These are phyloP conservation scores for Polymixis flavicincta DNA, from an alignment of 2,888 invertebrate species.

Conservation along the genomic window DNA sequence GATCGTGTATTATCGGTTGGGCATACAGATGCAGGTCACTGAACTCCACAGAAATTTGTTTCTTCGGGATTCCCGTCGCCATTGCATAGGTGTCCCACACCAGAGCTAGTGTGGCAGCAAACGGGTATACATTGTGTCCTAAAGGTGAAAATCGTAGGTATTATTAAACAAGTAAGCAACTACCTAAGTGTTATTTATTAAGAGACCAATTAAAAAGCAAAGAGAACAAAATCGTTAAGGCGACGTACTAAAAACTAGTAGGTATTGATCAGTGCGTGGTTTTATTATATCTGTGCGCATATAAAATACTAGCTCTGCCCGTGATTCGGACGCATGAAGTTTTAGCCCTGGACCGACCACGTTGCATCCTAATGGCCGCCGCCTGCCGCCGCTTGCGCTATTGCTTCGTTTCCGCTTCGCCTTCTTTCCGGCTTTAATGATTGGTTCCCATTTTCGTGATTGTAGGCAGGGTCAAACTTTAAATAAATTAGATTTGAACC, in stretches of 20 bases:
- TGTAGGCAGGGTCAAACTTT: no score
- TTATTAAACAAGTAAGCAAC: neutral
- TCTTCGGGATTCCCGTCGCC: constrained; percentile 87
- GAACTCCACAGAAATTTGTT: constrained; percentile 92
- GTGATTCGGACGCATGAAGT: no score
- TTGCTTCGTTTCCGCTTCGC: no score
- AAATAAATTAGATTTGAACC: no score
- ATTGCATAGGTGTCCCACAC: constrained; percentile 93
- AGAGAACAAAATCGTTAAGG: neutral
- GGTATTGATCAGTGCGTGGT: neutral
- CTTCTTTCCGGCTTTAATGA: no score
- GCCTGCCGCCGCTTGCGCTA: no score
- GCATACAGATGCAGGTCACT: constrained; percentile 91
- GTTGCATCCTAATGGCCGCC: no score
- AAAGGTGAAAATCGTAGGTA: constrained; percentile 9
- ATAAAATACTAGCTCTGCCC: no score
- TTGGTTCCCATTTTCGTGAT: no score
- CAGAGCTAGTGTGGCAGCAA: constrained; percentile 93
- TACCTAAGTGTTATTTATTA: neutral
- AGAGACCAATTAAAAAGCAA: no score
- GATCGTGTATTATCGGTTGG: constrained; percentile 89
- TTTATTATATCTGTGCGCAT: no score
- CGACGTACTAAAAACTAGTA: neutral
- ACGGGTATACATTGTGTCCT: constrained; percentile 93
- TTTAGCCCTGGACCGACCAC: no score